Conservation (phyloP, 2,797 vertebrate genomes). For the Darevskia nairensis region DNA sequence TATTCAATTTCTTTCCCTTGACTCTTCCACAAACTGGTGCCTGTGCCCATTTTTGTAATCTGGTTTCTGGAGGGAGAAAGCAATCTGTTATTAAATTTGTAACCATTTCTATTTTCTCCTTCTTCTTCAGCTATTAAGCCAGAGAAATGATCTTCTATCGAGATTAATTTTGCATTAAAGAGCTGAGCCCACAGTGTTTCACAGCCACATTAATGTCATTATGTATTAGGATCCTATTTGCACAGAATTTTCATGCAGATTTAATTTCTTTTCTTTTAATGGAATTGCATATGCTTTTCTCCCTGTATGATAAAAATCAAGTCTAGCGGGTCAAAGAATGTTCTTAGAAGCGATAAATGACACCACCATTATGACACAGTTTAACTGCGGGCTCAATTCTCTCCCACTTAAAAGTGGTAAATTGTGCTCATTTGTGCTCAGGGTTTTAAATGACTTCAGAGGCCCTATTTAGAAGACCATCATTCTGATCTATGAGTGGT, state of each 20-base stretch:
- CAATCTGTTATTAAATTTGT: background rate
- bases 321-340: slow-evolving; percentile 18
- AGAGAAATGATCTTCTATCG: slow-evolving; percentile 10
- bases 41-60: slow-evolving; percentile 35
- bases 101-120: background rate
- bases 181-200: background rate
- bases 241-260: background rate
- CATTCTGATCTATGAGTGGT: background rate
- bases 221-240: slow-evolving; percentile 10
- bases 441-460: background rate
- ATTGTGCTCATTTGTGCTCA: background rate
- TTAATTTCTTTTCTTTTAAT: background rate
- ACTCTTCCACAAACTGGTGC: slow-evolving; percentile 38
- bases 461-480: background rate
- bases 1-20: slow-evolving; percentile 48
- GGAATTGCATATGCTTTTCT: background rate
- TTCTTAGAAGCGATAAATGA: background rate
- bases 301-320: background rate
- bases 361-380: background rate
- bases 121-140: slow-evolving; percentile 2
- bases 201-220: background rate
- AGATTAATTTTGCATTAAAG: slow-evolving; percentile 24
- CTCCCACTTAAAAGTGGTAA: background rate
- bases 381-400: background rate
- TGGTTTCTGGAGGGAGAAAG: slow-evolving; percentile 18